phyloP scores from a whole-genome alignment of 2,797 vertebrate genomes.

The Rhinichthys osculus region DNA sequence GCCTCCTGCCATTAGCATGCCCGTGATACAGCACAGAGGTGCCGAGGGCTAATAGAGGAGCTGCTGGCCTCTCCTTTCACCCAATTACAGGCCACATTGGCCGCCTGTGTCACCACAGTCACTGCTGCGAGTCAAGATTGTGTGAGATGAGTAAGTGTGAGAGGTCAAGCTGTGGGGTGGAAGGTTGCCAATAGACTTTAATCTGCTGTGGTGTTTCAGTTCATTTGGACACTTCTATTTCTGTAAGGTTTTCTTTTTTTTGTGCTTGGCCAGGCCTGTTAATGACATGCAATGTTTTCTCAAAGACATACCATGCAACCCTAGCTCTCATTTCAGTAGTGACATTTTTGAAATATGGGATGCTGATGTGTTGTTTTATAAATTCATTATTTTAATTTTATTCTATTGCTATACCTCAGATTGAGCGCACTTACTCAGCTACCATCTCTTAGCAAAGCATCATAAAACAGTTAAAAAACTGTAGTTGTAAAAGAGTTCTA shows the following conservation, averaged over 20 bases:
- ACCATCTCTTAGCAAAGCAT: neutral
- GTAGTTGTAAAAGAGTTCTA: neutral
- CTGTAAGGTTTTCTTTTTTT: conserved; percentile 11
- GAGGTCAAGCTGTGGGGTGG: conserved; percentile 46
- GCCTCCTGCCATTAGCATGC: conserved; percentile 45
- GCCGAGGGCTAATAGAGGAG: conserved; percentile 61
- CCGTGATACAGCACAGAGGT: conserved; percentile 53
- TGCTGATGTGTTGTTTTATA: neutral
- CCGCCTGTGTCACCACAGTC: conserved; percentile 50
- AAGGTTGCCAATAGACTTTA: conserved; percentile 38
- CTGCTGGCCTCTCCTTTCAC: conserved; percentile 43
- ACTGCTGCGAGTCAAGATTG: conserved; percentile 40
- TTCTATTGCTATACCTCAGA: neutral
- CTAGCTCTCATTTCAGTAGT: neutral
- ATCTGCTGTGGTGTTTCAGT: conserved; percentile 26
- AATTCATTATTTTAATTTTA: neutral
- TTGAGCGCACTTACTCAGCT: neutral
- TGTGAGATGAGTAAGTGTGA: conserved; percentile 55
- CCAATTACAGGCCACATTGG: conserved; percentile 58
- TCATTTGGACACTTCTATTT: conserved; percentile 26
- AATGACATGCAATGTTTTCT: conserved; percentile 5
- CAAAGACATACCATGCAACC: neutral
- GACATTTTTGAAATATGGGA: neutral
- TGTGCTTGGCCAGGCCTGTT: neutral
- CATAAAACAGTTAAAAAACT: neutral